phyloP scores from a whole-genome alignment of 2,113 vertebrate genomes.

The mouse (Mus musculus) region DNA sequence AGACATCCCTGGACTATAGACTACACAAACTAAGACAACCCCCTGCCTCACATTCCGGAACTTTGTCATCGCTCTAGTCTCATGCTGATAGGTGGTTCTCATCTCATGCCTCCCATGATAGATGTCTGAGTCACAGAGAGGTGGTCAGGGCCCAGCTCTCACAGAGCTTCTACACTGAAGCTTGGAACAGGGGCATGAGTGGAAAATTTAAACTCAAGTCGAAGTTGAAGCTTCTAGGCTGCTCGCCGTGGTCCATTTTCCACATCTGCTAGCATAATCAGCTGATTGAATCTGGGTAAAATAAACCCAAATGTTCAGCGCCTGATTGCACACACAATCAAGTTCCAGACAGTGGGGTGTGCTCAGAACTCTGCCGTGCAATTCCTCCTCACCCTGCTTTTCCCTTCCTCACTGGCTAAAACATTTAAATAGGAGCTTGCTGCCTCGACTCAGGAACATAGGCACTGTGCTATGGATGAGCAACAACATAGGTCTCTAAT shows the following conservation, averaged over 20 bases:
- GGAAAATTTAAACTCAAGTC: not conserved
- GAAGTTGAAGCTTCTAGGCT: not conserved
- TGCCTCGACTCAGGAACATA: not conserved
- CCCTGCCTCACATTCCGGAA: not conserved
- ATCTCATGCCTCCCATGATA: not conserved
- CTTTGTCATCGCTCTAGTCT: not conserved
- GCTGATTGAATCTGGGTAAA: not conserved
- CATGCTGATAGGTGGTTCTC: not conserved
- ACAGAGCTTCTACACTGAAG: not conserved
- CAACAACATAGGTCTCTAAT: not conserved
- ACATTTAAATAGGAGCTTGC: not conserved
- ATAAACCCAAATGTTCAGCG: not conserved
- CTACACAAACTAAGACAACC: slow-evolving; percentile 12
- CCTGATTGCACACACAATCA: not conserved
- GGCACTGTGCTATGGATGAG: not conserved
- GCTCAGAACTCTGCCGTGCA: not conserved
- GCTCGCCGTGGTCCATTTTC: not conserved
- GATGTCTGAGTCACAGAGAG: not conserved
- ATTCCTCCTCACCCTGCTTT: not conserved
- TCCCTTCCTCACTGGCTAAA: not conserved
- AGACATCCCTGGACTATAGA: not conserved
- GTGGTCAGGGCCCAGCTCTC: not conserved
- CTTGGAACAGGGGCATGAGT: not conserved
- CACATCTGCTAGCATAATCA: not conserved
- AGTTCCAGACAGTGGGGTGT: not conserved